Evolutionary conservation across 2,888 invertebrate species (phyloP).

Genomic region (Erebia epiphron): DNA sequence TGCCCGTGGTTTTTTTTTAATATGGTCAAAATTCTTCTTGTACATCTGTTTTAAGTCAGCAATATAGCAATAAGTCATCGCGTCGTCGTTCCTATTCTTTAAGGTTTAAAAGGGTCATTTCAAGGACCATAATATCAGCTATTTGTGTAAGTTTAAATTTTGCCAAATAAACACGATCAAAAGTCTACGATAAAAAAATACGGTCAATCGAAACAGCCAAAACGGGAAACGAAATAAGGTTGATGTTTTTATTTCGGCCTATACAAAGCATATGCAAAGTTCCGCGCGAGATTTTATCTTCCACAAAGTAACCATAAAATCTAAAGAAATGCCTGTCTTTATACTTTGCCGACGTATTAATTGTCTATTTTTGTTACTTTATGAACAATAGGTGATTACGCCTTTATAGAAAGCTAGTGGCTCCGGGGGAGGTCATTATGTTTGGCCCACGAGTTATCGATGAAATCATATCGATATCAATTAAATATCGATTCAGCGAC

Average conservation of each 20-base stretch:
- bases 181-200: slow-evolving; percentile 1
- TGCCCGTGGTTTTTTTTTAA: too few species aligned
- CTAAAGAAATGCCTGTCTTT: slow-evolving; percentile 35
- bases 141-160: neutral
- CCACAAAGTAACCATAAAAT: slow-evolving; percentile 31
- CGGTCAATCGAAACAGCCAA: neutral
- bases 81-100: too few species aligned
- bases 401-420: slow-evolving; percentile 71
- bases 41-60: too few species aligned
- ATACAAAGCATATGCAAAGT: slow-evolving; percentile 24
- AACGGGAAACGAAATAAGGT: slow-evolving; percentile 1
- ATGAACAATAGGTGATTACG: slow-evolving; percentile 80
- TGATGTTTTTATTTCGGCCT: neutral
- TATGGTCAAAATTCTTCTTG: too few species aligned
- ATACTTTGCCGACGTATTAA: slow-evolving; percentile 49
- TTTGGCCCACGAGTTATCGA: slow-evolving; percentile 65
- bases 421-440: slow-evolving; percentile 74
- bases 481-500: slow-evolving; percentile 70
- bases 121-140: too few species aligned
- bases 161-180: neutral
- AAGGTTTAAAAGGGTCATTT: too few species aligned
- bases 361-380: slow-evolving; percentile 64
- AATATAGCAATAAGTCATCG: too few species aligned
- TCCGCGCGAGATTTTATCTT: slow-evolving; percentile 24
- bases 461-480: slow-evolving; percentile 58